A percentile compares a stretch with the other conserved stretches of the same genome.
These are phyloP conservation scores for Eueremaeus valkanovi DNA, from an alignment of 2,888 invertebrate species.

Conservation along the genomic window DNA sequence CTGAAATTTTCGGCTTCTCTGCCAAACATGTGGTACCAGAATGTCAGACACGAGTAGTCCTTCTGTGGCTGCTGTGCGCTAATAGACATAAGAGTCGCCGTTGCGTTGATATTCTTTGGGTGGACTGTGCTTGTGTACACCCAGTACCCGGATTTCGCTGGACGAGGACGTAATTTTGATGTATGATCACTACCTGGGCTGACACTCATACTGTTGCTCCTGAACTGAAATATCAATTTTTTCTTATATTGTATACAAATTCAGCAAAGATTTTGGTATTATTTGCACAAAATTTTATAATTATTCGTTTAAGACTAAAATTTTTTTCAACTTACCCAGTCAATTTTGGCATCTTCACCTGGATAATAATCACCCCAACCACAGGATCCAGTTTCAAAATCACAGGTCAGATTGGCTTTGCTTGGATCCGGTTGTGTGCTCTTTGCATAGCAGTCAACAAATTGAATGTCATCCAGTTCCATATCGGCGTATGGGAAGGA, in stretches of 20 bases:
- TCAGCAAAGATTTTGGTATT: too few relatives aligned
- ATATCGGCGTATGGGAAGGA: too few relatives aligned
- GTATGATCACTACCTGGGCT: conserved; percentile 35
- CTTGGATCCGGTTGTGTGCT: neutral
- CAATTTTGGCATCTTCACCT: neutral
- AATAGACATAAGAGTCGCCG: neutral
- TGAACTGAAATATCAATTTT: neutral
- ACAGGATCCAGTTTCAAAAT: conserved; percentile 45
- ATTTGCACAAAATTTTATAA: too few relatives aligned
- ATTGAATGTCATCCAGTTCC: too few relatives aligned
- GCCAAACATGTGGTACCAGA: conserved; percentile 35
- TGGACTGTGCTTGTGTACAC: neutral
- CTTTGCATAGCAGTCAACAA: conserved; percentile 21
- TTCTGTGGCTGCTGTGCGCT: neutral
- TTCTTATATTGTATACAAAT: too few relatives aligned
- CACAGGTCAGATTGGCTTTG: neutral
- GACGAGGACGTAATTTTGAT: neutral
- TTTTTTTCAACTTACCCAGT: conserved; percentile 9
- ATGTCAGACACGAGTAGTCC: conserved; percentile 11
- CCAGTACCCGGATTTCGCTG: conserved; percentile 13
- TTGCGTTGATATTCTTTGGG: neutral
- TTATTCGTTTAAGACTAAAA: too few relatives aligned
- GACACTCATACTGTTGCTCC: neutral
- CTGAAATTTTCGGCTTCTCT: conserved; percentile 3
- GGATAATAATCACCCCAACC: conserved; percentile 41